Evolutionary conservation across 2,888 invertebrate species (phyloP).

Genomic region (Sussaba pulchella): DNA sequence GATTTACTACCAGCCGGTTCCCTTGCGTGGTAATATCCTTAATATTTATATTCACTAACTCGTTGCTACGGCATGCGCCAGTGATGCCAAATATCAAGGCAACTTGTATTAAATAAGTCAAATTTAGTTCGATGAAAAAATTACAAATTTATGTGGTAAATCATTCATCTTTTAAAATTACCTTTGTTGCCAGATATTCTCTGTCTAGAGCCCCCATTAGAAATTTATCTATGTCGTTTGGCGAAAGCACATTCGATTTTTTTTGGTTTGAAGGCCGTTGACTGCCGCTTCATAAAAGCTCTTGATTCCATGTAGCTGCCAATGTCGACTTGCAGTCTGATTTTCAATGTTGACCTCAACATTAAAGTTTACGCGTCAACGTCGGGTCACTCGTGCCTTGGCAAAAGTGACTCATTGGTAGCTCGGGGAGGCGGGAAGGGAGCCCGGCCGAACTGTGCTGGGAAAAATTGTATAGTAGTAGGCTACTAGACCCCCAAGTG

Average conservation of each 20-base stretch:
- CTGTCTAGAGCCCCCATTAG: constrained; percentile 64
- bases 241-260: constrained; percentile 71
- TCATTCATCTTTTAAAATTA: constrained; percentile 16
- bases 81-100: constrained; percentile 65
- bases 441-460: no score
- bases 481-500: no score
- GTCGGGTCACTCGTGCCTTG: no score
- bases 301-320: constrained; percentile 49
- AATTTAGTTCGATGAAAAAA: background rate
- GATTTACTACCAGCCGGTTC: constrained; percentile 35
- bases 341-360: constrained; percentile 55
- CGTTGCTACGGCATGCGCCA: constrained; percentile 66
- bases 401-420: no score
- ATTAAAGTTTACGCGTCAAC: no score
- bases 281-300: constrained; percentile 70
- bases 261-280: constrained; percentile 69
- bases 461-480: no score
- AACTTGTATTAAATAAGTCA: constrained; percentile 50
- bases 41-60: constrained; percentile 59
- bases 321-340: constrained; percentile 54
- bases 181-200: constrained; percentile 61
- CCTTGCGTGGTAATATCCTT: constrained; percentile 55
- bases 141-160: constrained; percentile 33
- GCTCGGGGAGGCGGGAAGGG: no score
- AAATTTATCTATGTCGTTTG: constrained; percentile 68